phyloP scores from a whole-genome alignment of 2,113 vertebrate species.

The Gymnarchus niloticus region DNA sequence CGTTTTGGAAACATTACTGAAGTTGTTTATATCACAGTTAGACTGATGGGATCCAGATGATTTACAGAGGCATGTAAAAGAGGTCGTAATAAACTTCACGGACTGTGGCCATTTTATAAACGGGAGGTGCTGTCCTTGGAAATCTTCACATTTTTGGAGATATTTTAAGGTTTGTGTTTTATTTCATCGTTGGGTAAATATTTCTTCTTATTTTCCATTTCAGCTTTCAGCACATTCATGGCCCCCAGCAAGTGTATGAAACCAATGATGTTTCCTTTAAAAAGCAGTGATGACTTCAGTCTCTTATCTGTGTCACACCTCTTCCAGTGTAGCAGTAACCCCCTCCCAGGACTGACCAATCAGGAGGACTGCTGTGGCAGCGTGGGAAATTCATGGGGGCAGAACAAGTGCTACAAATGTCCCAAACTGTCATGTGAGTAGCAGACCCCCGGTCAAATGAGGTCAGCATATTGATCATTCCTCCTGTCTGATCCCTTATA shows the following conservation, averaged over 20 bases:
- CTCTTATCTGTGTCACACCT: not conserved
- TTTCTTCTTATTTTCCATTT: too few relatives aligned
- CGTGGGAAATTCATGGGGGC: conserved; percentile 85
- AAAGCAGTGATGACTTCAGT: not conserved
- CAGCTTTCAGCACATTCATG: too few relatives aligned
- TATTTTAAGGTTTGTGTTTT: not conserved
- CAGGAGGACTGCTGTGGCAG: conserved; percentile 89
- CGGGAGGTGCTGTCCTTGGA: not conserved
- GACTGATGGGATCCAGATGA: not conserved
- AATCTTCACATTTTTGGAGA: not conserved
- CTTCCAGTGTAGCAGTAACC: conserved; percentile 79
- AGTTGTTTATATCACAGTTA: not conserved
- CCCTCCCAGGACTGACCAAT: conserved; percentile 83
- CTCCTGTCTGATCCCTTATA: not conserved
- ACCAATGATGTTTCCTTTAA: not conserved
- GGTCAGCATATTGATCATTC: not conserved
- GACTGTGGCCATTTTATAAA: not conserved
- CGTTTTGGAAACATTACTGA: not conserved
- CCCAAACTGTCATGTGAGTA: conserved; percentile 82
- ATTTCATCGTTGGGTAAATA: too few relatives aligned
- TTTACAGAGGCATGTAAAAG: not conserved
- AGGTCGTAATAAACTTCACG: not conserved
- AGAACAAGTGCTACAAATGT: conserved; percentile 85
- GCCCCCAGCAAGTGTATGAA: too few relatives aligned
- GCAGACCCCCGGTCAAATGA: not conserved